phyloP scores from a whole-genome alignment of 2,113 vertebrate species.

The Odocoileus hemionus region DNA sequence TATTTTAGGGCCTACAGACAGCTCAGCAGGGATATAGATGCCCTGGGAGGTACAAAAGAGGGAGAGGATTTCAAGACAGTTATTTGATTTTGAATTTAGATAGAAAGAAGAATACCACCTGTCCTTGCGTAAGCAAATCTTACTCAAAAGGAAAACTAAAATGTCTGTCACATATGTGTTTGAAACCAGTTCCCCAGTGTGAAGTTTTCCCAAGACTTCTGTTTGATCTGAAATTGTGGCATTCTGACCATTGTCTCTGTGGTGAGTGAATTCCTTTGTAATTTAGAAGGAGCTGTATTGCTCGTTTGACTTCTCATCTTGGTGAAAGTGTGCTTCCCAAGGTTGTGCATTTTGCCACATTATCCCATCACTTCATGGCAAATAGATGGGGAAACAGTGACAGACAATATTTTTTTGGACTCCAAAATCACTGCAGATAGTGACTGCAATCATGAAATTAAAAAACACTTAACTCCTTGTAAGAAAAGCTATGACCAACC shows the following conservation, averaged over 20 bases:
- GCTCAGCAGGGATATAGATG: neutral
- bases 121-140: neutral
- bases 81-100: neutral
- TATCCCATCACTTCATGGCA: neutral
- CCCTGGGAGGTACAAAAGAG: neutral
- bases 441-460: neutral
- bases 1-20: neutral
- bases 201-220: neutral
- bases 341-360: neutral
- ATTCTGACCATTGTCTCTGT: neutral
- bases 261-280: neutral
- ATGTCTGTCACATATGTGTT: neutral
- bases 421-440: neutral
- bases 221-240: slow-evolving; percentile 2
- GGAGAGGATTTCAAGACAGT: neutral
- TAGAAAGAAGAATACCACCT: neutral
- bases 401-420: neutral
- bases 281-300: neutral
- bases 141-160: neutral
- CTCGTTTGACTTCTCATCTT: neutral
- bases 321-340: neutral
- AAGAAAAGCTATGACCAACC: neutral
- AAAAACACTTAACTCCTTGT: neutral
- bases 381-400: neutral
- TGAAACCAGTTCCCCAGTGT: neutral